These are phyloP conservation scores for Nasonia vitripennis DNA, from an alignment of 1,140 invertebrate species.

Conservation along the genomic window DNA sequence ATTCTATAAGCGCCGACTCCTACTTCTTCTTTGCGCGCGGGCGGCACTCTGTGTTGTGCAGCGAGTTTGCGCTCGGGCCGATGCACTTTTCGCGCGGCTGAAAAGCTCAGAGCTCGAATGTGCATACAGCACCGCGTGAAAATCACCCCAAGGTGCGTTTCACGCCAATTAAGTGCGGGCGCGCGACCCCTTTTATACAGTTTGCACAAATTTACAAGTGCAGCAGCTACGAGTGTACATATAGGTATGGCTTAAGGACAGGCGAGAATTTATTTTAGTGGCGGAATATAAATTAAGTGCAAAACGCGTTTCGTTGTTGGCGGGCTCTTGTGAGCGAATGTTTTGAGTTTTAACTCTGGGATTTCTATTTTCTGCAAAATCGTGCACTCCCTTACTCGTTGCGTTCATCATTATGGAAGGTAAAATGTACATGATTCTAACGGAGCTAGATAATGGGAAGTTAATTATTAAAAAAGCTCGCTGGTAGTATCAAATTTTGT, in stretches of 20 bases:
- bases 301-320: neutral
- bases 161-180: slow-evolving; percentile 18
- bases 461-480: no score
- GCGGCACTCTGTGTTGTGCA: neutral
- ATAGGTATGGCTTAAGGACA: neutral
- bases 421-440: no score
- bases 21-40: neutral
- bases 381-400: no score
- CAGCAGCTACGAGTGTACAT: neutral
- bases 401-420: no score
- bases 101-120: neutral
- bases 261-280: neutral
- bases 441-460: no score
- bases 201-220: neutral
- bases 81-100: slow-evolving; percentile 13
- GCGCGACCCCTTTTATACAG: neutral
- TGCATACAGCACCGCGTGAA: neutral
- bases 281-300: neutral
- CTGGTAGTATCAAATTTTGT: no score
- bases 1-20: neutral
- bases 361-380: no score
- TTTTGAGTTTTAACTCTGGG: no score
- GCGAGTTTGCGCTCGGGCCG: neutral
- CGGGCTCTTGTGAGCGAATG: no score
- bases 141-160: slow-evolving; percentile 20